Evolutionary conservation across 2,113 vertebrate species (phyloP), one percentile per base, ranked within the genome.

Genomic region (Cathartes aura): DNA sequence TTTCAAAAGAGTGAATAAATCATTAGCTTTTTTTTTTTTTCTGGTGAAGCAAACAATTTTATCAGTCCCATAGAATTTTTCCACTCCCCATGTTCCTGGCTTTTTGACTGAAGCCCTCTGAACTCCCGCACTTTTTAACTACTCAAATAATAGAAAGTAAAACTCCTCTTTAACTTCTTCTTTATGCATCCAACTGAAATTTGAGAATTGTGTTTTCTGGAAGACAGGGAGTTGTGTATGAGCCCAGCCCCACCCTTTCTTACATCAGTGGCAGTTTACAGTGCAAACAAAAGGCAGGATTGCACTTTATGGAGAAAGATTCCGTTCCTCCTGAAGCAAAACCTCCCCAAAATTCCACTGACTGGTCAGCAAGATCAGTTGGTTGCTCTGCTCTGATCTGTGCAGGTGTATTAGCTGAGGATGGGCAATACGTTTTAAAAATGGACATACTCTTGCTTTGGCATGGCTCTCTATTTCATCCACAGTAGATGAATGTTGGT

Each of bases 401-500:
- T 79, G 91, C 62, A 68, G 63, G 34, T 67, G 40, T 8, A 62
- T 84, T 87, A 72, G 58, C 26, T 88, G 93, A 97, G 91, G 90
- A 76, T 63, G 97, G 97, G 96, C 98, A 96, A 97, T 97, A 98
- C 36, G 96, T 90, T 98, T 98, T 50, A 97, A 98, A 97, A 96
- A 91, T 84, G 73, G 97, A 99, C 99, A 99, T 99, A 99, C 99
- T 97, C 99, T 99, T 98, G 98, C 98, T 99, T 98, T 99, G 98
- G 98, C 99, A 99, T 99, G 99, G 99, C 98, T 99, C 98, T 99
- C 98, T 99, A 99, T 99, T 98, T 99, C 99, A 99, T 99, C 99
- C 99, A 98, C 98, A 98, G 99, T 97, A 98, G 99, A 98, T 98
- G 99, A 98, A 98, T 99, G 99, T 97, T 99, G 99, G 98, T 98